Evolutionary conservation across 2,797 vertebrate species (phyloP), one percentile per base, ranked within the genome.

Genomic region (Etheostoma perlongum): DNA sequence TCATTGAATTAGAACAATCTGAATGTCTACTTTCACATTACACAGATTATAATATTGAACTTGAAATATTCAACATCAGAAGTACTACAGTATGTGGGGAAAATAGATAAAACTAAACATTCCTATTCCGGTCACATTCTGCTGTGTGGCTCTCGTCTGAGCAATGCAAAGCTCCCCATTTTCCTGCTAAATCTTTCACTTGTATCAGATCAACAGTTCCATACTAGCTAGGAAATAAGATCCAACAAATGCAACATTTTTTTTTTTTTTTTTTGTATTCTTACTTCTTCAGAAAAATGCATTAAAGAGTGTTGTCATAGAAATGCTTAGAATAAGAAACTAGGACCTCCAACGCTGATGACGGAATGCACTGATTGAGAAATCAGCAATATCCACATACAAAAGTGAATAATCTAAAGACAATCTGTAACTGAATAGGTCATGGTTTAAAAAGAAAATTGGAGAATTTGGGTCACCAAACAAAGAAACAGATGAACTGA

Each of bases 151-250:
- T 54, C 67, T 79, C 44, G 2, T 76, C 60, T 79, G 46, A 81
- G 76, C 53, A 75, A 82, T 72, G 73, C 52, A 86, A 90, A 88
- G 75, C 71, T 48, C 66, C 62, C 72, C 40, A 81, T 85, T 85
- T 87, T 79, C 74, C 74, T 74, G 64, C 7, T 0, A 71, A 65
- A 85, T 60, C 21, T 83, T 69, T 49, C 63, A 71, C 78, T 90
- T 85, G 79, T 75, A 72, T 59, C 15, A 83, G 84, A 83, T 91
- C 81, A 83, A 78, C 71, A 67, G 67, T 64, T 54, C 54, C 33
- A 68, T 72, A 36, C 59, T 55, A 69, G 76, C 36, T 49, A 40
- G 52, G 57, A 79, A 73, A 79, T 25, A 62, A 63, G 36, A 83
- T 75, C 53, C 71, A 79, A 76, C 33, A 78, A 52, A 74, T 78